Conservation (phyloP, 2,797 vertebrate genomes). For the Macropodus opercularis region DNA sequence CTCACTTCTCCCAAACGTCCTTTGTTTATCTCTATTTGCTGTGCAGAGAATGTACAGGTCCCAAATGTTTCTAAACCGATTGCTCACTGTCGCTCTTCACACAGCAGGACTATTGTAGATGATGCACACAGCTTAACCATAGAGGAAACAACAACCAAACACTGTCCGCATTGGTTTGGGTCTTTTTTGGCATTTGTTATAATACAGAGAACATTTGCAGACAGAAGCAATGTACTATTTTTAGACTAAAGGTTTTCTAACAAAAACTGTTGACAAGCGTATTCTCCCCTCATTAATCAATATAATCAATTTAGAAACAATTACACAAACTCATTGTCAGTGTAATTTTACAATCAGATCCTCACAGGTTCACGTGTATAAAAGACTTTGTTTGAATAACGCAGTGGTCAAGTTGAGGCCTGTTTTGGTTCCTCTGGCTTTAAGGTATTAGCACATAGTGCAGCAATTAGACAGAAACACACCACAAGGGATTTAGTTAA, state of each 20-base stretch:
- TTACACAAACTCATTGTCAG: not conserved
- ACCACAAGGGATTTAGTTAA: conserved; percentile 65
- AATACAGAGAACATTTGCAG: not conserved
- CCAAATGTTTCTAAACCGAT: no score
- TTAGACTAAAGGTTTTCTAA: not conserved
- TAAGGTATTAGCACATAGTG: conserved; percentile 47
- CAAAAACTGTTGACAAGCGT: no score
- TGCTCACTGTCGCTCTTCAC: no score
- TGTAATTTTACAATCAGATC: conserved; percentile 15
- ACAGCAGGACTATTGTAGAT: no score
- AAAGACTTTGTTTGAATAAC: not conserved
- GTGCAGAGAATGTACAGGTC: no score
- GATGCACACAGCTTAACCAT: no score
- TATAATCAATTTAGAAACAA: conserved; percentile 11
- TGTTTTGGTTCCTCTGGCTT: conserved; percentile 31
- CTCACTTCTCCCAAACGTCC: not conserved
- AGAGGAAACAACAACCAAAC: no score
- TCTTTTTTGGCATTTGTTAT: conserved; percentile 10
- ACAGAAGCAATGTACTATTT: not conserved
- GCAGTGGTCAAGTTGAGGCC: conserved; percentile 26
- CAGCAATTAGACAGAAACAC: conserved; percentile 64
- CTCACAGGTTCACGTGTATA: not conserved
- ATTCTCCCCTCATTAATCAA: conserved; percentile 2
- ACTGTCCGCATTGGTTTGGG: not conserved
- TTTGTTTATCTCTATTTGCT: not conserved